phyloP scores from a whole-genome alignment of 2,797 vertebrate species.

The Margarornis squamiger region DNA sequence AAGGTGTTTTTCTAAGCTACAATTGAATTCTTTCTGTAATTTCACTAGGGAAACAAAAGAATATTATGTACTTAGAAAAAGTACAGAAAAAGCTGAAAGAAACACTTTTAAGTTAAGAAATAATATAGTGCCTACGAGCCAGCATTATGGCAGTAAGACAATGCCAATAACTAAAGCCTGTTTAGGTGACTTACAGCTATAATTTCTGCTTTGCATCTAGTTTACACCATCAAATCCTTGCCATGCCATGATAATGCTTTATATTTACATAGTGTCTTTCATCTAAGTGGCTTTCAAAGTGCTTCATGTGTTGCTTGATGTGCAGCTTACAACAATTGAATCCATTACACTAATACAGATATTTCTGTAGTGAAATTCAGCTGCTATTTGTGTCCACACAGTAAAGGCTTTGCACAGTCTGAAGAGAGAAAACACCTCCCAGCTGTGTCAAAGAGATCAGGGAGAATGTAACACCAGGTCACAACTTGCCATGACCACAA shows the following conservation, averaged over 20 bases:
- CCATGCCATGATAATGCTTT: background rate
- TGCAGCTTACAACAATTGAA: background rate
- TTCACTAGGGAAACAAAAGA: background rate
- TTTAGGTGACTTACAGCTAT: constrained; percentile 45
- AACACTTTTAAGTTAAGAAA: background rate
- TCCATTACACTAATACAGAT: background rate
- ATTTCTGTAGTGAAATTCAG: background rate
- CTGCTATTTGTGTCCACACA: background rate
- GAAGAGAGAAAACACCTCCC: background rate
- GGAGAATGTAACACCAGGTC: background rate
- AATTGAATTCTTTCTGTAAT: constrained; percentile 23
- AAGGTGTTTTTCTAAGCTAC: background rate
- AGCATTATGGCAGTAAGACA: constrained; percentile 18
- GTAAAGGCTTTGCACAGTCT: background rate
- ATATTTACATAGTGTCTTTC: constrained; percentile 19
- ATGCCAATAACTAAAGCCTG: background rate
- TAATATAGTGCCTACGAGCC: background rate
- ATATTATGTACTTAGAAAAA: background rate
- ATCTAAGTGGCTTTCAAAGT: constrained; percentile 5
- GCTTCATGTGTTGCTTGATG: background rate
- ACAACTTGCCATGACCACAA: background rate
- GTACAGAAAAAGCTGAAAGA: background rate
- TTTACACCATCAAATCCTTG: background rate
- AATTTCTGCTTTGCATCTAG: constrained; percentile 36
- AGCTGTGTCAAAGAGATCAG: background rate